These are phyloP conservation scores for Hippocampus abdominalis DNA, from an alignment of 2,113 vertebrate species.

Conservation along the genomic window DNA sequence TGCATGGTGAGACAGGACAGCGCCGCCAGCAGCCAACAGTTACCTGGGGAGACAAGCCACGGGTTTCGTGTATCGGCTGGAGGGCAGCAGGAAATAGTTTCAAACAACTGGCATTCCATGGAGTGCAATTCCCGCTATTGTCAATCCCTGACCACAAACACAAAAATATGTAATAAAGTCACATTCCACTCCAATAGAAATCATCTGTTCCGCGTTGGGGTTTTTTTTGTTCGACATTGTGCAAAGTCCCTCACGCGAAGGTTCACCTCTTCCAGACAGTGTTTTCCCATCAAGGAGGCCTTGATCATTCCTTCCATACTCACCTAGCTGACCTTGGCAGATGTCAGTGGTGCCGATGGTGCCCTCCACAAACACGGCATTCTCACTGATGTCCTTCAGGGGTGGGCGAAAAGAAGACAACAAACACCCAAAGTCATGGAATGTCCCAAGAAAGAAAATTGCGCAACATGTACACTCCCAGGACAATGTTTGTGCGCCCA, in stretches of 20 bases:
- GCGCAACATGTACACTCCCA: not conserved
- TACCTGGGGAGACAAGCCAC: conserved; percentile 42
- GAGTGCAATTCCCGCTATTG: not conserved
- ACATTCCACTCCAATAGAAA: conserved; percentile 45
- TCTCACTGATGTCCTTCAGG: conserved; percentile 67
- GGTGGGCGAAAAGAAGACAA: not conserved
- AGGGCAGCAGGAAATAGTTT: not conserved
- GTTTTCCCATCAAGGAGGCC: not conserved
- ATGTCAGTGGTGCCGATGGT: conserved; percentile 75
- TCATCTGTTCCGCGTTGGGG: conserved; percentile 55
- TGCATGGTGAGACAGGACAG: conserved; percentile 76
- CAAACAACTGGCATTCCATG: not conserved
- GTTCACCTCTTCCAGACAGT: not conserved
- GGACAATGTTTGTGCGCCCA: not conserved
- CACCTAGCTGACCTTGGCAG: conserved; percentile 79
- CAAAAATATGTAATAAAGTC: conserved; percentile 5
- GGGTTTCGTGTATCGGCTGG: not conserved
- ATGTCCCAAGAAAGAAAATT: not conserved
- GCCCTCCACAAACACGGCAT: conserved; percentile 72
- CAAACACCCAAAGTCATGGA: not conserved
- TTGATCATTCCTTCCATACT: conserved; percentile 33
- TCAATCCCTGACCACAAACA: not conserved
- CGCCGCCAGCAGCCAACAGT: conserved; percentile 78
- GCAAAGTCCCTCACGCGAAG: not conserved
- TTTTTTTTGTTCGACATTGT: not conserved